These are phyloP conservation scores for Centropus bengalensis DNA, from an alignment of 2,113 vertebrate genomes.

Conservation along the genomic window DNA sequence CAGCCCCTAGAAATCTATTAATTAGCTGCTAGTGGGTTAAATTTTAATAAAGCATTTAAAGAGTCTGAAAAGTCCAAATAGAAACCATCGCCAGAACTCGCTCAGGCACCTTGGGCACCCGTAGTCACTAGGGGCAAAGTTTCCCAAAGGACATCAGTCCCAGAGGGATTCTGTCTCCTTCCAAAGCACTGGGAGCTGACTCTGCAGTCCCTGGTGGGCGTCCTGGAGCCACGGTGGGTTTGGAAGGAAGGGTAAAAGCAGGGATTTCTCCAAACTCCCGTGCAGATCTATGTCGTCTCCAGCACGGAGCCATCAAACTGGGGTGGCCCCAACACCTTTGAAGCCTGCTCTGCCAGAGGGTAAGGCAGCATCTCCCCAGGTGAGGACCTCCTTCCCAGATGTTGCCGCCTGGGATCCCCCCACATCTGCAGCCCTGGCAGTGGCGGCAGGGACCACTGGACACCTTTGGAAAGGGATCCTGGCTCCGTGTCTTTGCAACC, in stretches of 20 bases:
- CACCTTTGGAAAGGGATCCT: not conserved
- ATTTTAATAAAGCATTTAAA: not conserved
- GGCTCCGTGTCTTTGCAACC: not conserved
- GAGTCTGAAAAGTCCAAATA: not conserved
- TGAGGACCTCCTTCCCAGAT: not conserved
- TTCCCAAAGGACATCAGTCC: not conserved
- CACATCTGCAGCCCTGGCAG: fast-evolving
- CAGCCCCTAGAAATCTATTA: not conserved
- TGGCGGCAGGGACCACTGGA: not conserved
- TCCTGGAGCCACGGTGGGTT: fast-evolving
- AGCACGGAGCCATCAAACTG: too few relatives aligned
- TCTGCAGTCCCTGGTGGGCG: not conserved
- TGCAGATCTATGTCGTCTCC: not conserved
- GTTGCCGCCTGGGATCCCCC: not conserved
- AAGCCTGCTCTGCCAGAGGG: not conserved
- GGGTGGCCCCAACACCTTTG: fast-evolving
- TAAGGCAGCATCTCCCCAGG: not conserved
- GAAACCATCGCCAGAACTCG: fast-evolving
- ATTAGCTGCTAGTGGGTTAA: too few relatives aligned
- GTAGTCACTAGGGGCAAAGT: not conserved
- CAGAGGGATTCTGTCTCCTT: fast-evolving
- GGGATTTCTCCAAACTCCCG: too few relatives aligned
- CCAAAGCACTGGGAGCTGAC: fast-evolving
- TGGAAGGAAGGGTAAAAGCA: not conserved
- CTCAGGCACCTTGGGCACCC: not conserved